These are phyloP conservation scores for Oreochromis spilurus DNA, from an alignment of 2,113 vertebrate species.

Conservation along the genomic window DNA sequence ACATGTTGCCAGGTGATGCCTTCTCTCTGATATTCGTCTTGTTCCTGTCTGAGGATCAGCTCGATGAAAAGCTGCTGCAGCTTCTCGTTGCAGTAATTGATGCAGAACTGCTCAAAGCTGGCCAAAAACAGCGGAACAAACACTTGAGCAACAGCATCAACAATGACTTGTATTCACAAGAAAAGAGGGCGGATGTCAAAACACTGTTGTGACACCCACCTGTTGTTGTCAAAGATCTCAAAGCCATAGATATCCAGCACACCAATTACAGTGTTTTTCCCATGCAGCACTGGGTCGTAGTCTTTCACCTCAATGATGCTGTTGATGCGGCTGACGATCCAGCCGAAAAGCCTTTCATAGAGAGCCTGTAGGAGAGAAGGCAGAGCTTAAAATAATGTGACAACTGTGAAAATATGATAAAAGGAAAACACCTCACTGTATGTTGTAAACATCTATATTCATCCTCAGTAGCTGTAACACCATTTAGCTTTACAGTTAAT, in stretches of 20 bases:
- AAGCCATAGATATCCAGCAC: slow-evolving; percentile 96
- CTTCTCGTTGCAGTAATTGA: slow-evolving; percentile 90
- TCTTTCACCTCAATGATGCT: slow-evolving; percentile 77
- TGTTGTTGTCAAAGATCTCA: slow-evolving; percentile 93
- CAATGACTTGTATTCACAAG: neutral
- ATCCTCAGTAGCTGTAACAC: neutral
- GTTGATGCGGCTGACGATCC: slow-evolving; percentile 88
- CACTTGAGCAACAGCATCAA: neutral
- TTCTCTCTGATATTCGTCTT: slow-evolving; percentile 85
- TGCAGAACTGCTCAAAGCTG: slow-evolving; percentile 95
- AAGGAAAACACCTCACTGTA: neutral
- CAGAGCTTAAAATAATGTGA: neutral
- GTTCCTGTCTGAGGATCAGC: slow-evolving; percentile 88
- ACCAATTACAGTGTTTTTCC: slow-evolving; percentile 91
- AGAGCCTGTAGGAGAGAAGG: slow-evolving; percentile 72
- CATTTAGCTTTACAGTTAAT: neutral
- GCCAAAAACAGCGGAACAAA: neutral
- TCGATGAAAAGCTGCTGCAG: slow-evolving; percentile 93
- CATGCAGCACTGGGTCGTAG: slow-evolving; percentile 82
- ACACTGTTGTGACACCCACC: slow-evolving; percentile 58
- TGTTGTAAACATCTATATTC: neutral
- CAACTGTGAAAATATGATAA: neutral
- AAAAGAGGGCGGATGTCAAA: neutral
- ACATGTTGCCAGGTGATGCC: slow-evolving; percentile 87
- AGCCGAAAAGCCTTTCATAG: slow-evolving; percentile 90